Evolutionary conservation across 2,797 vertebrate genomes (phyloP), one percentile per base, ranked within the genome.

Genomic region (Lagorchestes hirsutus): DNA sequence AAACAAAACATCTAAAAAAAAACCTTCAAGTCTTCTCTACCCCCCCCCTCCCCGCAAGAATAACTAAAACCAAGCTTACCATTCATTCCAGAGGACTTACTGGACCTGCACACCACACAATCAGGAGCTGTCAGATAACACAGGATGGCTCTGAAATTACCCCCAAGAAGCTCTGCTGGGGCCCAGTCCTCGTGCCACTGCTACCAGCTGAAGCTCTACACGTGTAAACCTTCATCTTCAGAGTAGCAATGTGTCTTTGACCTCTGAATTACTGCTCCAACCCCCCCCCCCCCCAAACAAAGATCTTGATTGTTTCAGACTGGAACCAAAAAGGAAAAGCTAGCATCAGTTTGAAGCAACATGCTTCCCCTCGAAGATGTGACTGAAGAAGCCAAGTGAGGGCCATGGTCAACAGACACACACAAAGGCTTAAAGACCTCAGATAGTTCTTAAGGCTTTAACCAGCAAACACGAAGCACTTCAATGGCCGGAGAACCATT

Each of bases 1-100:
- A 97, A n/a, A 16, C 62, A 67, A 97, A 91, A 59, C 87, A 57
- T 91, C 87, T 93, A 54, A 93, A 97, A 94, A 97, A 97, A 91
- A 97, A 95, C 95, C 91, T 95, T 95, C 91, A 55, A 22, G 52
- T 91, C 22, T 87, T 50, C 40, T 87, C 40, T 18, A 52, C 52
- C 52, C 3, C 40, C 24, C 22, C 24, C 13, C 10, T 8, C n/a
- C n/a, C 74, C 40, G 22, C 16, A 27, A 0, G 12, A 87, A 46
- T 50, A 98, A 96, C 56, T 1, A 29, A 97, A 82, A 97, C 94
- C 93, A 9, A 29, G 40, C 74, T 46, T 87, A 90, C 82, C 92
- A 13, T 93, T 95, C 90, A 13, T 93, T 95, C 91, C 82, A 13
- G 27, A 93, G 55, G 94, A 91, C 29, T 0, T 8, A 16, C n/a